Percentiles rank a stretch among this genome's conserved stretches.
Conservation (phyloP, 2,113 vertebrate species). For the Rhineura floridana region DNA sequence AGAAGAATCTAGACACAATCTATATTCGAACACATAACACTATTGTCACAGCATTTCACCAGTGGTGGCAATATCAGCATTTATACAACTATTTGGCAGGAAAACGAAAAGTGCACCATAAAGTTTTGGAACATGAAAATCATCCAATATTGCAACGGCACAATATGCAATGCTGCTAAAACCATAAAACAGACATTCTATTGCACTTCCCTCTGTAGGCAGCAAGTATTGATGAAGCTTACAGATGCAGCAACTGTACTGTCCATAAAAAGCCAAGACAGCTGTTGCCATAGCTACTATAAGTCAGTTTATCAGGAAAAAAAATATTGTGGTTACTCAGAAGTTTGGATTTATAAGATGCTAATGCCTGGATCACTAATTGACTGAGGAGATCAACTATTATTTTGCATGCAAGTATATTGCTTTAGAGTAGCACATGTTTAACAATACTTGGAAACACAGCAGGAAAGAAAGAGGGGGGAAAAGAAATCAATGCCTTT, state of each 20-base stretch:
- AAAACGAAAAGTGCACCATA: constrained; percentile 47
- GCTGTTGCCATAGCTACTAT: constrained; percentile 84
- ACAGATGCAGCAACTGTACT: constrained; percentile 74
- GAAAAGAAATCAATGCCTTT: constrained; percentile 73
- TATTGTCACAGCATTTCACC: constrained; percentile 63
- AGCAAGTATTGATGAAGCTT: constrained; percentile 58
- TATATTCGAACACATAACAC: constrained; percentile 43
- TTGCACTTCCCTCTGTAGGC: constrained; percentile 63
- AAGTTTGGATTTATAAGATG: constrained; percentile 74
- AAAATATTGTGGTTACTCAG: constrained; percentile 76
- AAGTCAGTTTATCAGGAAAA: constrained; percentile 78
- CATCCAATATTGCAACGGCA: constrained; percentile 42
- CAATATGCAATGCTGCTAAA: constrained; percentile 48
- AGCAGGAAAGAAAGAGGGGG: constrained; percentile 39
- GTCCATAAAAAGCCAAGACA: constrained; percentile 78
- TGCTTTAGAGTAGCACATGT: constrained; percentile 63
- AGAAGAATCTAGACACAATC: constrained; percentile 54
- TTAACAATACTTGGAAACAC: constrained; percentile 69
- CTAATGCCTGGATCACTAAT: constrained; percentile 58
- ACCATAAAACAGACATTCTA: constrained; percentile 66
- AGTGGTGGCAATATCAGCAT: constrained; percentile 47
- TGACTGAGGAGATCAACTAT: constrained; percentile 67
- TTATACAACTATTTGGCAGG: constrained; percentile 58
- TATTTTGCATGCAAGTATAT: constrained; percentile 55
- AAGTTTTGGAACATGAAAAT: constrained; percentile 59